Conservation (phyloP, 2,113 vertebrate species). For the Paramisgurnus dabryanus region DNA sequence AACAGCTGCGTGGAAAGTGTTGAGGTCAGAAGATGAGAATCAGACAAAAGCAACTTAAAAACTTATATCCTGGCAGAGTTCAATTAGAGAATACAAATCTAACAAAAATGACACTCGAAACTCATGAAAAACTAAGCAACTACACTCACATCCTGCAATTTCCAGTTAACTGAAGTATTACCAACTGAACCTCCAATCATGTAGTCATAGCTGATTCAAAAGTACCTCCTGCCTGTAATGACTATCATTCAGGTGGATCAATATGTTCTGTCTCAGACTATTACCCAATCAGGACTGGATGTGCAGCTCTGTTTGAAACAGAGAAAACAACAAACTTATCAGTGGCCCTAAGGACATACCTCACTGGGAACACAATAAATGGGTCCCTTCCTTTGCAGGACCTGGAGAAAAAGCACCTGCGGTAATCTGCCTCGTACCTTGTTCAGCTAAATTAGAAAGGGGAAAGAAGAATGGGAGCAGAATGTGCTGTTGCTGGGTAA, state of each 20-base stretch:
- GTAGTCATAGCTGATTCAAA: conserved; percentile 60
- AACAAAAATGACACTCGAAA: not conserved
- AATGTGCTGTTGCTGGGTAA: conserved; percentile 8
- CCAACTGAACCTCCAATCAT: conserved; percentile 54
- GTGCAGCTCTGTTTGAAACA: conserved; percentile 58
- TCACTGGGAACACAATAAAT: conserved; percentile 54
- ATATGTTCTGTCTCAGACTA: conserved; percentile 65
- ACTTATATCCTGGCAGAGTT: not conserved
- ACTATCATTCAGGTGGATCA: conserved; percentile 67
- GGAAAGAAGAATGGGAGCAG: not conserved
- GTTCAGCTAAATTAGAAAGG: conserved; percentile 20
- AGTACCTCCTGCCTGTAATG: conserved; percentile 65
- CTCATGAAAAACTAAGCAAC: too few species aligned
- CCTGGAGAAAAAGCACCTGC: conserved; percentile 37
- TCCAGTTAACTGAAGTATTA: conserved; percentile 59
- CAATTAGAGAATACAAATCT: not conserved
- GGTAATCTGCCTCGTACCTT: conserved; percentile 35
- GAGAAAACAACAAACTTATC: conserved; percentile 58
- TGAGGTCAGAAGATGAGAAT: conserved; percentile 14
- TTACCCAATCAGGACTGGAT: conserved; percentile 70
- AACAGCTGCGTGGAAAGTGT: not conserved
- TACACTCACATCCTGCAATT: conserved; percentile 45
- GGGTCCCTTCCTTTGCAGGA: conserved; percentile 54
- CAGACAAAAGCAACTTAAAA: not conserved
- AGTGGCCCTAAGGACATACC: conserved; percentile 45